Evolutionary conservation across 2,888 invertebrate species (phyloP), one percentile per base, ranked within the genome.

Genomic region (Caenorhabditis afra): DNA sequence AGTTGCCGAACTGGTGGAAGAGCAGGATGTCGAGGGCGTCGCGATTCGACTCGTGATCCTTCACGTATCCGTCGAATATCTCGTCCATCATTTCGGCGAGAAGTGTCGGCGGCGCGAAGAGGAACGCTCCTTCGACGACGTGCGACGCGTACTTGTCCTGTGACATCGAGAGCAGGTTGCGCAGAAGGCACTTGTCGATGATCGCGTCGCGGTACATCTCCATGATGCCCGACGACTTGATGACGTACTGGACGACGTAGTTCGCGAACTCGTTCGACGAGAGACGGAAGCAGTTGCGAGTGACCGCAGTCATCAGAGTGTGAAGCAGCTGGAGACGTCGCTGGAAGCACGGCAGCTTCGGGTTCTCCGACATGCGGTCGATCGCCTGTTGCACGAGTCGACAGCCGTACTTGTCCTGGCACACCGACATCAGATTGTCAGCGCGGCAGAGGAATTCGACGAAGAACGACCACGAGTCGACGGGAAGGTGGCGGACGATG

Each of bases 1-100:
- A 88, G 75, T 88, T 88, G 61, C 88, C 88, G 67, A 76, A 88
- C 53, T 88, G 88, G 71, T 88, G 85, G 76, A 88, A 87, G 22
- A 88, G 79, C 64, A 88, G 81, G 41, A 85, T 80, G 65, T 86
- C 84, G 18, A 87, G 74, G 0, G 84, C 82, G 37, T 85, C 84
- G 20, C 80, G 77, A 52, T 82, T 74, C 22, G 80, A 68, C 20
- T 80, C 80, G 58, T 61, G 73, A 66, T 83, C 73, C 18, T 75
- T 74, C 20, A 84, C 67, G 58, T 85, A 85, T 23, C 87, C 85
- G 66, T 85, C 81, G 59, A 87, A 83, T 39, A 86, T 79, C 65
- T 87, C 87, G n/a, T 80, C 75, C 79, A 86, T 77, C 81, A 87
- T 81, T 49, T 81, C 83, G 3, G 20, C 29, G 41, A 85, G 79